Evolutionary conservation across 2,113 vertebrate genomes (phyloP).

Genomic region (Cynoglossus semilaevis): DNA sequence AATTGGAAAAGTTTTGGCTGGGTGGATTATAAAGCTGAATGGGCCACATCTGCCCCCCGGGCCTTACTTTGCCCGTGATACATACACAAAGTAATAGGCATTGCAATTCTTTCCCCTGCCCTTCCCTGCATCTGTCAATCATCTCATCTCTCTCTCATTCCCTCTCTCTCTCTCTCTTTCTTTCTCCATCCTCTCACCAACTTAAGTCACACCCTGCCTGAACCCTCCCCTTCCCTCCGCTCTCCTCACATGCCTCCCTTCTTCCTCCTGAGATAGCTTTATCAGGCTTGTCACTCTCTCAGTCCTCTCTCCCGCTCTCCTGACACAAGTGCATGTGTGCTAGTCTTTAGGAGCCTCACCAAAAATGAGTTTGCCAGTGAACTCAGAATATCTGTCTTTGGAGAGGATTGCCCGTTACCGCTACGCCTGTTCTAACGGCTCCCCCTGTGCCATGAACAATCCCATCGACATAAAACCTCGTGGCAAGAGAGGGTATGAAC

Average conservation of each 20-base stretch:
- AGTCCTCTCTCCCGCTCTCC: slow-evolving; percentile 8
- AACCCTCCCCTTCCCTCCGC: slow-evolving; percentile 18
- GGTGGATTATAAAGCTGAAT: no score
- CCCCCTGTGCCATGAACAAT: slow-evolving; percentile 90
- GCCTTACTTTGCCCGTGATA: no score
- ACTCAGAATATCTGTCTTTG: slow-evolving; percentile 83
- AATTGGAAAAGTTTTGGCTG: no score
- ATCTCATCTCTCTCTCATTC: slow-evolving; percentile 44
- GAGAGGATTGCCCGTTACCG: slow-evolving; percentile 85
- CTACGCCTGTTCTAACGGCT: slow-evolving; percentile 83
- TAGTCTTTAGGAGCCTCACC: not conserved
- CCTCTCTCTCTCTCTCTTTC: slow-evolving; percentile 26
- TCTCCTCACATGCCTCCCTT: slow-evolving; percentile 14
- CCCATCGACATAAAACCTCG: slow-evolving; percentile 92
- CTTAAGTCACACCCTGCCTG: slow-evolving; percentile 46
- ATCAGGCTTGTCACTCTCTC: slow-evolving; percentile 19
- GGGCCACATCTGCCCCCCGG: no score
- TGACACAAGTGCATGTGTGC: slow-evolving; percentile 20
- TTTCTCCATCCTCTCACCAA: slow-evolving; percentile 15
- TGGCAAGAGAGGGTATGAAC: slow-evolving; percentile 83
- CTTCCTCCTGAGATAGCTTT: slow-evolving; percentile 11
- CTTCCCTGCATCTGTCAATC: slow-evolving; percentile 26
- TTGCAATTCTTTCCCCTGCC: slow-evolving; percentile 56
- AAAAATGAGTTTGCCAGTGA: slow-evolving; percentile 90
- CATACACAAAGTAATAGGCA: no score